Conservation (phyloP, 2,113 vertebrate species). For the Enhydra lutris region DNA sequence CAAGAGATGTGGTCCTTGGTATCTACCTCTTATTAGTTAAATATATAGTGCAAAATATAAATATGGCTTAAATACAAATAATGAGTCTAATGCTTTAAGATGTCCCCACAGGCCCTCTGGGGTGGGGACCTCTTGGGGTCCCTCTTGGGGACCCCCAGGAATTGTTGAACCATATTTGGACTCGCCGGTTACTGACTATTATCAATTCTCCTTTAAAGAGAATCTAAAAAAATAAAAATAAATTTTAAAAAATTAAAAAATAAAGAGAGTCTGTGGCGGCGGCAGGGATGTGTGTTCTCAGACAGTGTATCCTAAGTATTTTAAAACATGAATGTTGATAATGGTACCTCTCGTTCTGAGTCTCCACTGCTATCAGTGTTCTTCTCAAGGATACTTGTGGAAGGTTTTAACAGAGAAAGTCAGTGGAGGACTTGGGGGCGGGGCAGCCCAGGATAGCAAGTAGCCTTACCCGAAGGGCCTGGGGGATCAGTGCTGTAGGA, state of each 20-base stretch:
- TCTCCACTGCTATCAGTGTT: neutral
- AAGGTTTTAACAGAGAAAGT: neutral
- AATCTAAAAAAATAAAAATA: neutral
- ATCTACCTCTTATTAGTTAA: neutral
- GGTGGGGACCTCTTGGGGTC: neutral
- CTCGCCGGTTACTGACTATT: neutral
- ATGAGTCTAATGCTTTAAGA: neutral
- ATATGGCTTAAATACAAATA: neutral
- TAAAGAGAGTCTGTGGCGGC: too few species aligned
- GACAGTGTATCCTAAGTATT: neutral
- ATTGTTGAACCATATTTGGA: neutral
- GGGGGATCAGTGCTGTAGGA: neutral
- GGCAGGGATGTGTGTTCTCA: neutral
- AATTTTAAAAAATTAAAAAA: too few species aligned
- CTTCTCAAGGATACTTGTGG: constrained; percentile 18
- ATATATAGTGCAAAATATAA: neutral
- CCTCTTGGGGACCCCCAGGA: neutral
- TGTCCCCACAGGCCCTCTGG: neutral
- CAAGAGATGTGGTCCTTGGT: neutral
- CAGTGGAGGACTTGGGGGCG: accelerated
- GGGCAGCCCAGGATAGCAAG: accelerated
- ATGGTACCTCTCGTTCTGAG: neutral
- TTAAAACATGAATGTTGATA: neutral
- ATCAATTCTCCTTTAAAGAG: neutral
- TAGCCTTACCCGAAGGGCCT: accelerated